phyloP scores from a whole-genome alignment of 1,140 invertebrate genomes.

The Argopecten irradians region DNA sequence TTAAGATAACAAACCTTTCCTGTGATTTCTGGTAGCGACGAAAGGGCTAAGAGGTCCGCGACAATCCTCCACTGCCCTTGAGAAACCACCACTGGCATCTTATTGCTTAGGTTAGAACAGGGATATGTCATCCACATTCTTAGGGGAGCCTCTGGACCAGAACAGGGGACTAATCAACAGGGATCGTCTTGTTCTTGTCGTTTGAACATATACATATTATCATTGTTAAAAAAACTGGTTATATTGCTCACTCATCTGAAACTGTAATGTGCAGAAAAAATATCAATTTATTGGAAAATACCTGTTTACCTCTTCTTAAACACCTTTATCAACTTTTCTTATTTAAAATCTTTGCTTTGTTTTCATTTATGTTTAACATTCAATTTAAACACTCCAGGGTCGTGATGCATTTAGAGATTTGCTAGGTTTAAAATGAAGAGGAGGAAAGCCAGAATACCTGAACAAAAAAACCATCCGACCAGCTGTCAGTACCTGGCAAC shows the following conservation, averaged over 20 bases:
- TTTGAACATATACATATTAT: too few species aligned
- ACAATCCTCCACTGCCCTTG: slow-evolving; percentile 76
- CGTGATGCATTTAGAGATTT: too few species aligned
- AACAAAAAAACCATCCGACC: too few species aligned
- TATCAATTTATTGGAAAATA: too few species aligned
- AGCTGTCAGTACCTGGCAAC: too few species aligned
- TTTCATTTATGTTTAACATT: too few species aligned
- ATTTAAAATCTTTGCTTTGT: too few species aligned
- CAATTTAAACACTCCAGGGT: too few species aligned
- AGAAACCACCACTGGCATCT: slow-evolving; percentile 77
- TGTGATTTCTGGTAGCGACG: slow-evolving; percentile 74
- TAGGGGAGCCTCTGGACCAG: slow-evolving; percentile 76
- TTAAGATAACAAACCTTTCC: slow-evolving; percentile 68
- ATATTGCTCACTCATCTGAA: slow-evolving; percentile 46
- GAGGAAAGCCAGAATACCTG: too few species aligned
- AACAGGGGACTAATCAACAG: slow-evolving; percentile 77
- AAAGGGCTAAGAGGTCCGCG: slow-evolving; percentile 76
- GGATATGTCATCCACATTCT: slow-evolving; percentile 73
- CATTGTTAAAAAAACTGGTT: background rate
- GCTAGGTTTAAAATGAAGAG: too few species aligned
- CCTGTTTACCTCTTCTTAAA: too few species aligned
- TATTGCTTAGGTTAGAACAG: slow-evolving; percentile 75
- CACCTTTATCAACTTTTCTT: too few species aligned
- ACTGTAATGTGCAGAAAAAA: slow-evolving; percentile 5
- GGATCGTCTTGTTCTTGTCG: slow-evolving; percentile 51